Base-by-base conservation (phyloP, 2,113 vertebrate genomes). In the Atrichornis clamosus region DNA sequence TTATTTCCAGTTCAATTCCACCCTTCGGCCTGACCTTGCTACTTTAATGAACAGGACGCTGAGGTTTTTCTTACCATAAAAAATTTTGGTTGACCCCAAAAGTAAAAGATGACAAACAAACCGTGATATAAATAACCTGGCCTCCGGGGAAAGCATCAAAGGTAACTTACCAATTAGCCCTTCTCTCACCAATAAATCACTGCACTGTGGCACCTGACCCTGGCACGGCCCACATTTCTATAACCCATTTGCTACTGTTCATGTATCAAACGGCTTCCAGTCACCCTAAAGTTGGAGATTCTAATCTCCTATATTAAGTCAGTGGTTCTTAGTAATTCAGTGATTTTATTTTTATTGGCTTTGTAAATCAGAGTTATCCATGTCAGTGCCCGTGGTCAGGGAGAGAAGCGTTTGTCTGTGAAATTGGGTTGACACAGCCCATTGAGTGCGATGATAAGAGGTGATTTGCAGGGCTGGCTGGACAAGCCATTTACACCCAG, bases 391-490 rank as follows among this genome's bases (percentile, higher is more conserved):
- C 82, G 69, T 95, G 96, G 96, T 95, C 93, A 92, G 96, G 88
- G 91, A 95, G 91, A 96, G 97, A 89, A 92, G 97, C 98, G 81
- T 98, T 98, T 98, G 98, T 98, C 98, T 98, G 98, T 98, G 98
- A 98, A 98, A 99, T 98, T 98, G 97, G 96, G 95, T 97, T 97
- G 98, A 97, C 98, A 98, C 98, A 98, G 98, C 63, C 98, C 98
- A 98, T 98, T 98, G 97, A 95, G 96, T 94, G 94, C 93, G 92
- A 96, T 98, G 98, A 98, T 97, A 97, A 90, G 91, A 86, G 89
- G 97, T 96, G 98, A 97, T 98, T 98, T 98, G 97, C 97, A 93
- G 95, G 92, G 94, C 95, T 93, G 95, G 96, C 95, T 78, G 97
- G 97, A 88, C 96, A 91, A 95, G 96, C 95, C 96, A 84, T 94